phyloP scores from a whole-genome alignment of 2,113 vertebrate species.

The Natator depressus region DNA sequence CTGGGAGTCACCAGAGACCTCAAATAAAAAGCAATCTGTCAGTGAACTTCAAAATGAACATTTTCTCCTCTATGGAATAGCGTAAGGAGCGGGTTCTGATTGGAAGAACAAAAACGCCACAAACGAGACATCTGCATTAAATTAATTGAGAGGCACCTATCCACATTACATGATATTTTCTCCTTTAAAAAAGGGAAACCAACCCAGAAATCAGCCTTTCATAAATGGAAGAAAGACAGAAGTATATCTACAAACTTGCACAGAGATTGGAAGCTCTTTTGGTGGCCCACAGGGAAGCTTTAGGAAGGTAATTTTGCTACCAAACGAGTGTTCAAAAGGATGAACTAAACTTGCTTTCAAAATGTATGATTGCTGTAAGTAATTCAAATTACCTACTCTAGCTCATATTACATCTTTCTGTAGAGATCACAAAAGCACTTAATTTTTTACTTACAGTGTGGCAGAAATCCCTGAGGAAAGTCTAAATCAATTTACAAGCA shows the following conservation, averaged over 20 bases:
- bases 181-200: not conserved
- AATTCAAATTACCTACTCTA: slow-evolving; percentile 60
- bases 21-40: slow-evolving; percentile 25
- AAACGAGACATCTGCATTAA: slow-evolving; percentile 52
- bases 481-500: slow-evolving; percentile 38
- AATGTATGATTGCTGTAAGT: slow-evolving; percentile 46
- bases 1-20: not conserved
- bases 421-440: slow-evolving; percentile 54
- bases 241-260: slow-evolving; percentile 30
- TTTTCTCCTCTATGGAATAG: slow-evolving; percentile 17
- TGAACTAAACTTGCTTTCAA: slow-evolving; percentile 43
- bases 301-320: slow-evolving; percentile 54
- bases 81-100: not conserved
- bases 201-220: slow-evolving; percentile 18
- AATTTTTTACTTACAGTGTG: slow-evolving; percentile 43
- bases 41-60: slow-evolving; percentile 29
- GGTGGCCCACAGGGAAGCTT: slow-evolving; percentile 7
- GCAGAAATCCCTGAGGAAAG: slow-evolving; percentile 35
- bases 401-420: slow-evolving; percentile 51
- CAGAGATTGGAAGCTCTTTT: slow-evolving; percentile 42
- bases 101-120: slow-evolving; percentile 37
- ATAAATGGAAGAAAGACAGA: slow-evolving; percentile 29
- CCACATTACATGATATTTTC: slow-evolving; percentile 16
- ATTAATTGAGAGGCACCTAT: not conserved
- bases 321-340: slow-evolving; percentile 32